Percentiles rank a stretch among this genome's conserved stretches.
Conservation (phyloP, 2,888 invertebrate species). For the Clostera curtula region DNA sequence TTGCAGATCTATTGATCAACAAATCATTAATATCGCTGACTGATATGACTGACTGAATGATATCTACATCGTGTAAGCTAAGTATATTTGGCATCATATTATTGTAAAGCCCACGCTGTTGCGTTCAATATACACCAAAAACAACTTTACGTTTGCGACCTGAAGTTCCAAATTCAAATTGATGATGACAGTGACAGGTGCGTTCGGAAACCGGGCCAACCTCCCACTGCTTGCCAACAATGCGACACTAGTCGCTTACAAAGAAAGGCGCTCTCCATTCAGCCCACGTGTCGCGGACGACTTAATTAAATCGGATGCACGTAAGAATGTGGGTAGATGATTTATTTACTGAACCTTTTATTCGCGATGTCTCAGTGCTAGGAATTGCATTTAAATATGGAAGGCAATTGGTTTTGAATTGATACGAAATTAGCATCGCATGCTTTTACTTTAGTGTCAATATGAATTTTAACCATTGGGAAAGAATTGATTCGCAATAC, state of each 20-base stretch:
- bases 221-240: constrained; percentile 69
- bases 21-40: too few relatives aligned
- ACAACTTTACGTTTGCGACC: constrained; percentile 24
- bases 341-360: constrained; percentile 45
- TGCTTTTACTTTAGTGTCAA: too few relatives aligned
- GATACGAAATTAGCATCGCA: too few relatives aligned
- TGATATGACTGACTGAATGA: background rate
- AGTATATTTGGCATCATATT: constrained; percentile 3
- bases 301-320: constrained; percentile 66
- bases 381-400: too few relatives aligned
- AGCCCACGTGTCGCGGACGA: constrained; percentile 61
- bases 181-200: constrained; percentile 50
- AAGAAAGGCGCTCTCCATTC: constrained; percentile 41
- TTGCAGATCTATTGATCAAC: too few relatives aligned
- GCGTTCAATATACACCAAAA: constrained; percentile 11
- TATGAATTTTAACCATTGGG: too few relatives aligned
- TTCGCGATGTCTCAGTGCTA: too few relatives aligned
- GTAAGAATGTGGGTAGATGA: constrained; percentile 55
- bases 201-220: constrained; percentile 50
- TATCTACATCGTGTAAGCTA: background rate
- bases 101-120: constrained; percentile 33
- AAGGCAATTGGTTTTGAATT: too few relatives aligned
- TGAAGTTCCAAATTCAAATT: constrained; percentile 34
- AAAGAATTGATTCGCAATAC: too few relatives aligned
- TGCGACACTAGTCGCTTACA: constrained; percentile 37